A percentile compares a stretch with the other conserved stretches of the same genome.
phyloP scores from a whole-genome alignment of 1,140 invertebrate genomes.

The Bombus waltoni region DNA sequence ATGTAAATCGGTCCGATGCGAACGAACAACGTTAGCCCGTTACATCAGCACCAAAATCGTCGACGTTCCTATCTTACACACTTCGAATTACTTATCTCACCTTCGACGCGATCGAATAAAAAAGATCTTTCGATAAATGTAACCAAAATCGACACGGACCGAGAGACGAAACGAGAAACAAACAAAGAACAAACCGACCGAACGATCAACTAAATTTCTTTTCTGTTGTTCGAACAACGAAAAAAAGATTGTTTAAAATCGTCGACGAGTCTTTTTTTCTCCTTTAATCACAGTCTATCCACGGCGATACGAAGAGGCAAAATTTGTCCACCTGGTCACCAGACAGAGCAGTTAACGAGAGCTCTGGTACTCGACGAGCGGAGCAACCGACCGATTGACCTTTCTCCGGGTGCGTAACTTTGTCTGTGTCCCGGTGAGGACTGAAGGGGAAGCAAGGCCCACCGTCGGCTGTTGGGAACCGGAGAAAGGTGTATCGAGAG shows the following conservation, averaged over 20 bases:
- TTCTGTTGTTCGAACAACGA: neutral
- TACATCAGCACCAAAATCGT: conserved; percentile 51
- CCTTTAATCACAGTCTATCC: conserved; percentile 1
- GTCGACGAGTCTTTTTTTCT: neutral
- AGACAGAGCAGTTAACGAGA: conserved; percentile 42
- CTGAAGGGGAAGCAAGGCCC: conserved; percentile 72
- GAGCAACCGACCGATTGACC: conserved; percentile 70
- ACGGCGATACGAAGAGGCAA: neutral
- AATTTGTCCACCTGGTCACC: conserved; percentile 49
- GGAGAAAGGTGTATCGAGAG: conserved; percentile 80
- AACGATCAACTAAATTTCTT: neutral
- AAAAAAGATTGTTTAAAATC: neutral
- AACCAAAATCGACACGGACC: too few relatives aligned
- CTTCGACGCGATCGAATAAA: too few relatives aligned
- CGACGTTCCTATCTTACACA: conserved; percentile 5
- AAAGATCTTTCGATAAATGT: neutral
- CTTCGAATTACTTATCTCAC: neutral
- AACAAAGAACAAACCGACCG: neutral
- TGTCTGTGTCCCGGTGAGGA: conserved; percentile 80
- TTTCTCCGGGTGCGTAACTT: conserved; percentile 79
- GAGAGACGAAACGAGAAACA: too few relatives aligned
- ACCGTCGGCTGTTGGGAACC: conserved; percentile 70
- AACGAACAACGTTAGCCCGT: conserved; percentile 32
- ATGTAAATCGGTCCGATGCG: conserved; percentile 43
- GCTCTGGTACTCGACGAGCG: conserved; percentile 44